Evolutionary conservation across 2,797 vertebrate species (phyloP).

Genomic region (Valencia hispanica): DNA sequence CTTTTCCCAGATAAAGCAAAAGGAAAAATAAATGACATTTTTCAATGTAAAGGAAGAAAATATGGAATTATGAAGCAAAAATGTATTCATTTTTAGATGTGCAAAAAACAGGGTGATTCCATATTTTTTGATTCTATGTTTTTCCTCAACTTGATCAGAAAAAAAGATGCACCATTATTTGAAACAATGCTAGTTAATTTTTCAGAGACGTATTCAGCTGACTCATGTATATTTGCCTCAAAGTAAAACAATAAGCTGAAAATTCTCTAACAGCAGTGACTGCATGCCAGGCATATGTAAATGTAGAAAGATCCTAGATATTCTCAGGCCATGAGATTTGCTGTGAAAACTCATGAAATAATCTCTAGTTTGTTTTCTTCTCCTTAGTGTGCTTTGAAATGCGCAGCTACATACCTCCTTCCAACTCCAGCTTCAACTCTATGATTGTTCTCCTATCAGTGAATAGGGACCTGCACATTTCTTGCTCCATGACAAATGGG

Average conservation of each 20-base stretch:
- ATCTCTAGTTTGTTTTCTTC: neutral
- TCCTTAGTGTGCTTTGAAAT: conserved; percentile 44
- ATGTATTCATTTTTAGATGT: neutral
- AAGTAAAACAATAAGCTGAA: too few species aligned
- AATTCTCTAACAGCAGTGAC: too few species aligned
- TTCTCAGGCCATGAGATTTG: neutral
- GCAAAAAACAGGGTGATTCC: neutral
- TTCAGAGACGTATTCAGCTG: too few species aligned
- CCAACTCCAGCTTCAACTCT: fast-evolving
- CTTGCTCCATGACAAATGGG: conserved; percentile 15
- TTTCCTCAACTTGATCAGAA: too few species aligned
- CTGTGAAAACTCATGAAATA: neutral
- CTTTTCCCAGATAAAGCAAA: too few species aligned
- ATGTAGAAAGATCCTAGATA: neutral
- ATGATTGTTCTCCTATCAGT: conserved; percentile 30
- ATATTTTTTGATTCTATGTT: neutral
- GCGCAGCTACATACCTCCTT: neutral
- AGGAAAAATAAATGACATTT: too few species aligned
- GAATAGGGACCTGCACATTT: conserved; percentile 25
- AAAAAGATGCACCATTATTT: too few species aligned
- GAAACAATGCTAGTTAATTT: too few species aligned
- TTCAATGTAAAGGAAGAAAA: too few species aligned
- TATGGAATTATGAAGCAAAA: too few species aligned
- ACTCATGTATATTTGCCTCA: too few species aligned
- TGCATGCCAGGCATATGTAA: neutral